Base-by-base conservation (phyloP, 2,888 invertebrate genomes). In the Coleophora flavipennella region DNA sequence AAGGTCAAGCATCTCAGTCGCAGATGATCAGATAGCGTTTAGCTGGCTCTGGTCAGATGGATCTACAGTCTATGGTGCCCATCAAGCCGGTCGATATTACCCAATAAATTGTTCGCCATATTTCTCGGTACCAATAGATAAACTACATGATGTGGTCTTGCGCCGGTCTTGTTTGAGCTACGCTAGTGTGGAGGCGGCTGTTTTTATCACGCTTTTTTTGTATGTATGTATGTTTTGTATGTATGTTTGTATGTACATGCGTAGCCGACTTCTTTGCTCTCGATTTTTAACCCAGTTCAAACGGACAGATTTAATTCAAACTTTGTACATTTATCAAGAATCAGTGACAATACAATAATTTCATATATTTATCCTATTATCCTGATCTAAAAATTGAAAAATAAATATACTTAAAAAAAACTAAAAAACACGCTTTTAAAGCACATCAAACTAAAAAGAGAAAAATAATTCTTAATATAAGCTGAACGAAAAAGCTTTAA, bases 41-140 rank as follows among this genome's bases (percentile, higher is more conserved):
- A 52, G 54, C 53, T 50, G 51, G 54, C 53, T 50, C 53, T 57
- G 53, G 57, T 57, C 55, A 55, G 55, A 59, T 57, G 55, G 52
- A 20, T 59, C 59, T 65, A 65, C 59, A 57, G 48, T 58, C 63
- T 55, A 63, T 73, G 71, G 68, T 62, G 67, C 61, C 67, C 71
- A 73, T 78, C 74, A 67, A 62, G 64, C 54, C 53, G 48, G 57
- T 67, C 72, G 67, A 70, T 74, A 67, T 76, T 72, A 70, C 77
- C 20, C 77, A 75, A 80, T 81, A 81, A 79, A 80, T 80, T 73
- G 68, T 65, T 67, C 60, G 65, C 62, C 57, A 57, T 68, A 62
- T 67, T 72, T 67, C 66, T 63, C 66, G 63, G 68, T 68, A 65
- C 67, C 68, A 67, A 73, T 68, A 77, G 78, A 79, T 79, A 73